Conservation (phyloP, 2,888 invertebrate genomes). For the Tinea pellionella region DNA sequence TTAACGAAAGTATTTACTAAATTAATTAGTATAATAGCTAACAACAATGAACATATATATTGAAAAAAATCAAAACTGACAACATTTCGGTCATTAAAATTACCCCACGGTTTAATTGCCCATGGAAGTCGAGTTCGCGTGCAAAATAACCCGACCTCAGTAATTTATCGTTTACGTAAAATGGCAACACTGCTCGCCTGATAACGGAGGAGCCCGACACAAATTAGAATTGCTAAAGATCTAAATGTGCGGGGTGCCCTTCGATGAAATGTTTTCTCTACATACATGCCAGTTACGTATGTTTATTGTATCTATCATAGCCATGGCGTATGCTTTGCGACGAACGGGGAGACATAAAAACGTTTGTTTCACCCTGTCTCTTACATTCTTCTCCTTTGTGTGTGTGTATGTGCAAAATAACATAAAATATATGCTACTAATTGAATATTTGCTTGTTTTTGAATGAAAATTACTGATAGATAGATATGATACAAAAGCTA, state of each 20-base stretch:
- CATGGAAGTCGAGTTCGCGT: neutral
- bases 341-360: neutral
- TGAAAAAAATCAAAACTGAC: neutral
- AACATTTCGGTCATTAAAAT: neutral
- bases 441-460: too few species aligned
- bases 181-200: constrained; percentile 25
- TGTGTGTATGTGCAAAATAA: neutral
- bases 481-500: too few species aligned
- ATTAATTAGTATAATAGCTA: too few species aligned
- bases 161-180: constrained; percentile 27
- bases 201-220: constrained; percentile 24
- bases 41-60: neutral
- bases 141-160: constrained; percentile 18
- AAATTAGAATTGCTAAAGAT: constrained; percentile 43
- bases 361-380: neutral
- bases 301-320: neutral
- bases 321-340: neutral
- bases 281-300: neutral
- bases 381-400: neutral
- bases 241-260: constrained; percentile 28
- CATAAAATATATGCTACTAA: neutral
- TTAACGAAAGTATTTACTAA: too few species aligned
- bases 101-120: neutral
- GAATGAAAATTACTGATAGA: too few species aligned
- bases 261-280: constrained; percentile 17